Evolutionary conservation across 2,797 vertebrate genomes (phyloP).

Genomic region (Sebastes kiyomatsui): DNA sequence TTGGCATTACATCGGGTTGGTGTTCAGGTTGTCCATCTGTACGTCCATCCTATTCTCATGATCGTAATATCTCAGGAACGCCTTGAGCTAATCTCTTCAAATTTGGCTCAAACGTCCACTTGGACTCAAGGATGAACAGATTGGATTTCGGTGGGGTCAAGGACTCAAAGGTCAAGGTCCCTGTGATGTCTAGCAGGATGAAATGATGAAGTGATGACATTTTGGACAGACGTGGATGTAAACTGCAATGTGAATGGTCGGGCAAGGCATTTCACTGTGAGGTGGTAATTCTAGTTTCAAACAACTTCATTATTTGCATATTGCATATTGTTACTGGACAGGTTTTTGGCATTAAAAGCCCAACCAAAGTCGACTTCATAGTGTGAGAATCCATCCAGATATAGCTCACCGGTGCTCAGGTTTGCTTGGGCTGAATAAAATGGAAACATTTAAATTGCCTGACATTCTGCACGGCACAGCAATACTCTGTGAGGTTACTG

Average conservation of each 20-base stretch:
- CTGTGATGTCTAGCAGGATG: background rate
- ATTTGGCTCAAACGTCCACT: too few species aligned
- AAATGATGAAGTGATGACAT: background rate
- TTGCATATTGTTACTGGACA: background rate
- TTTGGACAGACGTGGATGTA: too few species aligned
- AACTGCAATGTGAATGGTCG: too few species aligned
- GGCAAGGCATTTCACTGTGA: too few species aligned
- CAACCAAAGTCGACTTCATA: background rate
- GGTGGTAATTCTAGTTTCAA: too few species aligned
- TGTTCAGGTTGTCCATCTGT: too few species aligned
- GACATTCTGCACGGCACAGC: conserved; percentile 20
- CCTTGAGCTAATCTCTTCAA: too few species aligned
- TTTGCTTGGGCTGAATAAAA: background rate
- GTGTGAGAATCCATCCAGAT: background rate
- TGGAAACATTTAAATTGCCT: background rate
- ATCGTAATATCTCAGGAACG: background rate
- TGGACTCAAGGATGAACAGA: too few species aligned
- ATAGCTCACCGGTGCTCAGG: background rate
- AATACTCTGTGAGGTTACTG: background rate
- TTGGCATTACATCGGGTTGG: too few species aligned
- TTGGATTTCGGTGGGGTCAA: background rate
- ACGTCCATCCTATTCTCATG: background rate
- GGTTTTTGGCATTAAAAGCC: background rate
- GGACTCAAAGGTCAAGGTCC: background rate
- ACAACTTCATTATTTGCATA: background rate